Conservation (phyloP, 2,797 vertebrate species). For the Enteromius argenteus region DNA sequence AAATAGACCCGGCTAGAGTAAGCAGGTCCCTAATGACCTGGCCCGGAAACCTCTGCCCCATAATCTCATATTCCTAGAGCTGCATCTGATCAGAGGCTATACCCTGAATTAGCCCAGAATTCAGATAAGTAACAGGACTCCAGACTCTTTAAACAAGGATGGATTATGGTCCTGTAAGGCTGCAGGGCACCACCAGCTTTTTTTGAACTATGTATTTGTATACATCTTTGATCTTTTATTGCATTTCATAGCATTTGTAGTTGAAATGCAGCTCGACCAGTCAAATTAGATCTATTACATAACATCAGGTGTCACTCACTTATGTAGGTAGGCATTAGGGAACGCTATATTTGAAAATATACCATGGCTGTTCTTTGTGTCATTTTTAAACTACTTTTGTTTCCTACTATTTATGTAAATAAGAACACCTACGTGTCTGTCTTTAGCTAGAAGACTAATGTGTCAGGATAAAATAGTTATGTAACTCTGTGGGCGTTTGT, state of each 20-base stretch:
- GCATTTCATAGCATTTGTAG: no score
- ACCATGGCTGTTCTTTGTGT: background rate
- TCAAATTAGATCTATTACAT: background rate
- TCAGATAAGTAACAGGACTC: constrained; percentile 11
- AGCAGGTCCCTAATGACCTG: constrained; percentile 26
- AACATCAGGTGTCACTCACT: background rate
- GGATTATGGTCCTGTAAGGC: background rate
- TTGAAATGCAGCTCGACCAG: background rate
- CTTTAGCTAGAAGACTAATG: background rate
- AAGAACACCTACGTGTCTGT: background rate
- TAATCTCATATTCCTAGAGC: constrained; percentile 35
- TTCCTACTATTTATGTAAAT: background rate
- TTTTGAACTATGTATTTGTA: background rate
- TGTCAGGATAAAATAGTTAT: background rate
- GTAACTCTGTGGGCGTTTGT: constrained; percentile 37
- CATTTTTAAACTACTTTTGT: constrained; percentile 1
- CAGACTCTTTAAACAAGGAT: background rate
- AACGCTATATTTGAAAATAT: background rate
- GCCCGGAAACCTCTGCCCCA: constrained; percentile 21
- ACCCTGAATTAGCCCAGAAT: constrained; percentile 29
- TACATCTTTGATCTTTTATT: background rate
- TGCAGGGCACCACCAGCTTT: no score
- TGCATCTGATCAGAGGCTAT: constrained; percentile 34
- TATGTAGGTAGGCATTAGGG: background rate
- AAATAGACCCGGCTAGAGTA: constrained; percentile 42